Evolutionary conservation across 2,888 invertebrate genomes (phyloP).

Genomic region (Ophion costatus): DNA sequence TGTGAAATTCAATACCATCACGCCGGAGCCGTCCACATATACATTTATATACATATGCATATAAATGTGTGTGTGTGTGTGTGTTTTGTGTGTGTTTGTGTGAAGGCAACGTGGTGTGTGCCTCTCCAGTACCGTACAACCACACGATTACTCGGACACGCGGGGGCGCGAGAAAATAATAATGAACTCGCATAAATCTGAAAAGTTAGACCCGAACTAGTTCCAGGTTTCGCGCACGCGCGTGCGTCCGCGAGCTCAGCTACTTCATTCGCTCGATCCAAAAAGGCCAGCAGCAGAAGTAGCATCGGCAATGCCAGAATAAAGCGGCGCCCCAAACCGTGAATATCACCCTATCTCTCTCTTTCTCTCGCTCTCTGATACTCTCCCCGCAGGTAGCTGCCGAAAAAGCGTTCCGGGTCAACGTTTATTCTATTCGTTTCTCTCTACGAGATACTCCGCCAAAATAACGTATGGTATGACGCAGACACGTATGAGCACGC

Average conservation of each 20-base stretch:
- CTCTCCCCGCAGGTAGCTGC: conserved; percentile 65
- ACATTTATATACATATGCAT: background rate
- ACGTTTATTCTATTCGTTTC: conserved; percentile 64
- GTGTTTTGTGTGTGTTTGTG: conserved; percentile 21
- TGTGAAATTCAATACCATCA: conserved; percentile 49
- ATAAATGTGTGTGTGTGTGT: background rate
- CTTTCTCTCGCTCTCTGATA: conserved; percentile 16
- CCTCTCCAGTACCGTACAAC: conserved; percentile 49
- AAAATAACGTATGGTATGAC: conserved; percentile 3
- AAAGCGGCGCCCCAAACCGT: conserved; percentile 15
- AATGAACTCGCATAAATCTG: conserved; percentile 83
- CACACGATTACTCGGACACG: conserved; percentile 69
- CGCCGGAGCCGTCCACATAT: background rate
- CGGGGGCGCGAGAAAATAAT: conserved; percentile 80
- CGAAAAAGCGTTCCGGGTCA: conserved; percentile 67
- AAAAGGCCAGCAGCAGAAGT: conserved; percentile 70
- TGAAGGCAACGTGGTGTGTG: conserved; percentile 13
- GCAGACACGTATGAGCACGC: background rate
- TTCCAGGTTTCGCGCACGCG: conserved; percentile 68
- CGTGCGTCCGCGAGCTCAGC: conserved; percentile 67
- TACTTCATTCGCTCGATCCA: conserved; percentile 77
- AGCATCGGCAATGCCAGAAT: conserved; percentile 41
- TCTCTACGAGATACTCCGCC: conserved; percentile 29
- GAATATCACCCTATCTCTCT: conserved; percentile 1
- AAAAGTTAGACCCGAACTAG: conserved; percentile 81